These are phyloP conservation scores for Podocnemis expansa DNA, from an alignment of 2,113 vertebrate genomes.

Conservation along the genomic window DNA sequence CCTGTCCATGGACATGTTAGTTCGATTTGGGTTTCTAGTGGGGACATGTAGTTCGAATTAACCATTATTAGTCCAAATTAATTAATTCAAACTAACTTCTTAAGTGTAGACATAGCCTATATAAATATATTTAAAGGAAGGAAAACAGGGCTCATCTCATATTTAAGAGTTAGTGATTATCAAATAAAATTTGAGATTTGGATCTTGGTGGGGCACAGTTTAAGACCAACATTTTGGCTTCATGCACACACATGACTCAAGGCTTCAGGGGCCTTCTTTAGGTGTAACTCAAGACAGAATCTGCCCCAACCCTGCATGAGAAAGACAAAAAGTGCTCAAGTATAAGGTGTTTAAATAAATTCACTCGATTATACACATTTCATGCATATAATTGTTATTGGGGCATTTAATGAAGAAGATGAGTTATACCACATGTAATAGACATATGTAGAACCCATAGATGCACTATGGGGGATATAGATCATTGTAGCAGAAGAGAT, in stretches of 20 bases:
- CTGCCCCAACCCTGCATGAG: not conserved
- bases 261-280: not conserved
- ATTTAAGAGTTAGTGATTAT: too few relatives aligned
- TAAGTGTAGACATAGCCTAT: too few relatives aligned
- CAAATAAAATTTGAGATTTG: too few relatives aligned
- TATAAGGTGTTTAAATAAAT: not conserved
- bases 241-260: not conserved
- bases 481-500: not conserved
- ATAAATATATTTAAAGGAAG: too few relatives aligned
- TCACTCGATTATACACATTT: not conserved
- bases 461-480: not conserved
- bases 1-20: too few relatives aligned
- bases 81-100: too few relatives aligned
- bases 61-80: too few relatives aligned
- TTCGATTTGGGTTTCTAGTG: too few relatives aligned
- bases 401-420: not conserved
- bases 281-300: not conserved
- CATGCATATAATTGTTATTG: not conserved
- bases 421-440: not conserved
- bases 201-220: too few relatives aligned
- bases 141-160: too few relatives aligned
- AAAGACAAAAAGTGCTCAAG: not conserved
- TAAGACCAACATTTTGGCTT: not conserved
- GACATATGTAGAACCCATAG: not conserved
- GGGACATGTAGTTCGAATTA: too few relatives aligned